Evolutionary conservation across 2,797 vertebrate genomes (phyloP), one percentile per base, ranked within the genome.

Genomic region (Rhinatrema bivittatum): DNA sequence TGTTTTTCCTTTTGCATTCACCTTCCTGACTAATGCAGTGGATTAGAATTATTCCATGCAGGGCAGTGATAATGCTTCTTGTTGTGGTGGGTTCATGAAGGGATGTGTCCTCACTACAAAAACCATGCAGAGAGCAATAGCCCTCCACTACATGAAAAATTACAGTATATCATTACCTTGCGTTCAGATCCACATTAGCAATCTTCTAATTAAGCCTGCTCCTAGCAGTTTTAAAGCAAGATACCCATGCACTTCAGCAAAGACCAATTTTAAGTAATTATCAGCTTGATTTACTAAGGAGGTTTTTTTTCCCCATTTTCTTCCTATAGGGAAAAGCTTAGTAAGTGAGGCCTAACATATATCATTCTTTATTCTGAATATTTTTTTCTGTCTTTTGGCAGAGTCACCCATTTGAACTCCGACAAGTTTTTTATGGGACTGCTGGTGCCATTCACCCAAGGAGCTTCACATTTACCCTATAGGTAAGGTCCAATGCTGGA

Each of bases 361-460:
- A 47, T 59, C 41, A 15, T 58, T 61, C 44, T 53, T 36, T 62
- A 62, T 77, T 60, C 72, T 64, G 35, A 67, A 59, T 52, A 36
- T 68, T 77, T 71, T 62, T 34, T 45, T 70, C 60, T 73, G 53
- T 60, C 57, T 81, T 72, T 78, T 78, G 73, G 63, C 74, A 84
- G 82, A 56, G 62, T 72, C 53, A 26, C 35, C 38, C 47, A 34
- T 34, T 58, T 63, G 66, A 70, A 43, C 44, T 44, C 9, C 21
- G 56, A 58, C 65, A 69, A 65, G 50, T 29, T 53, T n/a, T 62
- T 48, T 33, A 56, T 54, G 55, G 54, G 49, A 71, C 51, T 54
- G 53, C 46, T 25, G 65, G 72, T 59, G 60, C 53, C 68, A 60
- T 42, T 42, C 44, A 36, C 61, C 65, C 77, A 65, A 76, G 64